A percentile compares a stretch with the other conserved stretches of the same genome.
Conservation (phyloP, 2,797 vertebrate genomes). For the Saxicola maurus region DNA sequence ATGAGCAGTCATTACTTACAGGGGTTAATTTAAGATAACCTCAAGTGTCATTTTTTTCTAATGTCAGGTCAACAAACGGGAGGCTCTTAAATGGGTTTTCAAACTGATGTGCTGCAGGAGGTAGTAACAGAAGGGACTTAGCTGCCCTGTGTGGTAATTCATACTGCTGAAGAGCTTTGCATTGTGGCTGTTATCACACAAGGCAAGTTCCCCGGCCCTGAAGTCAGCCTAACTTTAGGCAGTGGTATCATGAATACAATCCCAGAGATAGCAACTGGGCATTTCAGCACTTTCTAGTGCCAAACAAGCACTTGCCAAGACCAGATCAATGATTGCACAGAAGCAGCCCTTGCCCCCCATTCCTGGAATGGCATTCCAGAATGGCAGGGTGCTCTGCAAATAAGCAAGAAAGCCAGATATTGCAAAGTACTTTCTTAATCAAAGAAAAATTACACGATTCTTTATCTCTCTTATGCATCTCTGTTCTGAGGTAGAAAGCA, state of each 20-base stretch:
- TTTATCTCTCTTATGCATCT: neutral
- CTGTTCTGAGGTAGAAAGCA: neutral
- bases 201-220: neutral
- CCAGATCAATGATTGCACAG: conserved; percentile 42
- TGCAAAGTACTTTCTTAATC: neutral
- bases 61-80: neutral
- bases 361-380: conserved; percentile 4
- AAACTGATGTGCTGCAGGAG: neutral
- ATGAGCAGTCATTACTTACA: neutral
- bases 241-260: neutral
- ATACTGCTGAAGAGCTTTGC: neutral
- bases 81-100: neutral
- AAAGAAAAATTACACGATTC: neutral
- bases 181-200: neutral
- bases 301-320: conserved; percentile 7
- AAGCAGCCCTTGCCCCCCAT: neutral
- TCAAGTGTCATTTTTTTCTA: neutral
- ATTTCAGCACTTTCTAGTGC: conserved; percentile 38
- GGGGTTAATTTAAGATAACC: neutral
- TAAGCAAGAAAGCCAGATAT: conserved; percentile 2
- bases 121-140: neutral
- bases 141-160: neutral
- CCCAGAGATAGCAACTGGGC: neutral
- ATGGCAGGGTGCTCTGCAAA: conserved; percentile 21
- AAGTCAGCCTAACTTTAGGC: conserved; percentile 5